These are phyloP conservation scores for Bos javanicus DNA, from an alignment of 2,113 vertebrate species.

Conservation along the genomic window DNA sequence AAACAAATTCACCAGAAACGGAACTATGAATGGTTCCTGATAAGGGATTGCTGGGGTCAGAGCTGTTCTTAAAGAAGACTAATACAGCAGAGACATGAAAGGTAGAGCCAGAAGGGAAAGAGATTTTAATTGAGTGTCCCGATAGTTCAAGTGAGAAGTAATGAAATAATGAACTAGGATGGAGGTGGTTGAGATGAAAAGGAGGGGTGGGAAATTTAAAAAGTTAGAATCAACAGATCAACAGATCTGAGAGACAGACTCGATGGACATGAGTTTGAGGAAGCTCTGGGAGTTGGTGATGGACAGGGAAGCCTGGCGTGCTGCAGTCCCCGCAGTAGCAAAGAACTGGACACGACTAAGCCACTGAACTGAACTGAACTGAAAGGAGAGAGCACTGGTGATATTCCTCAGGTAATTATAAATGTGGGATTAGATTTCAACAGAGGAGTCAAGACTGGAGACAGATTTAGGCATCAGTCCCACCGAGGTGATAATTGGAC, in stretches of 20 bases:
- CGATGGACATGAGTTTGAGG: not conserved
- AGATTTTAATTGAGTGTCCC: not conserved
- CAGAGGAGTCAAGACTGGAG: slow-evolving; percentile 12
- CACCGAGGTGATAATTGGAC: slow-evolving; percentile 55
- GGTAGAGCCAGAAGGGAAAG: not conserved
- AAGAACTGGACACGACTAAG: not conserved
- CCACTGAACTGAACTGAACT: not conserved
- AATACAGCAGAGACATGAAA: not conserved
- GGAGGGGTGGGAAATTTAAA: not conserved
- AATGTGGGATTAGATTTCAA: not conserved
- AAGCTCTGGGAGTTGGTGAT: not conserved
- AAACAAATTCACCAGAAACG: not conserved
- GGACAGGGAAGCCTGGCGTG: not conserved
- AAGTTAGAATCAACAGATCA: slow-evolving; percentile 15
- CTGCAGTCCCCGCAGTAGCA: not conserved
- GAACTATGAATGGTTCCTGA: not conserved
- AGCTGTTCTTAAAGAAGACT: not conserved
- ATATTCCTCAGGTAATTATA: not conserved
- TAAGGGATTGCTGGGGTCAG: not conserved
- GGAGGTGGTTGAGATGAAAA: not conserved
- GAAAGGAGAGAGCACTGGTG: not conserved
- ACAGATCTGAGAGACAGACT: not conserved
- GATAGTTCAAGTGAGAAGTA: not conserved
- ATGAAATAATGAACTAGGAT: not conserved
- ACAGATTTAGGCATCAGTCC: slow-evolving; percentile 22